Evolutionary conservation across 2,113 vertebrate species (phyloP), one percentile per base, ranked within the genome.

Genomic region (Silurus glanis): DNA sequence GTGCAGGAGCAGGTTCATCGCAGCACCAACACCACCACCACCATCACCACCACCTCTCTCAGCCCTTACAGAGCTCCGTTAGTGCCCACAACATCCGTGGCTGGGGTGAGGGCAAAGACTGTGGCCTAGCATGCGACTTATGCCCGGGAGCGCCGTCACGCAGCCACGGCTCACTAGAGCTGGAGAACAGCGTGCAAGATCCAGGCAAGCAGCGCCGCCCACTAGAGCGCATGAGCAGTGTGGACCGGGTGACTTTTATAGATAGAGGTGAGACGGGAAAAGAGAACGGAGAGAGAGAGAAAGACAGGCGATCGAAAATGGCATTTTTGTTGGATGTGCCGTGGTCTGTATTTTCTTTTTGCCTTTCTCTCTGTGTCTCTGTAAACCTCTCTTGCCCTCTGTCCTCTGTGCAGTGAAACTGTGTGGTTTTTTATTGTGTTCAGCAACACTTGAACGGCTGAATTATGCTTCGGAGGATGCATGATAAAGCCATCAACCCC

Each of bases 141-240:
- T 97, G 97, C 87, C 76, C 93, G n/a, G 93, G 94, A 7, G 93
- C 94, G 78, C 94, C 95, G 0, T 94, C 94, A 0, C 93, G 96
- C 59, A 96, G 97, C 72, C 97, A 97, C 75, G 96, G 94, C 13
- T 96, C 96, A 17, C 94, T 98, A 78, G 97, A 97, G 87, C 92
- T 97, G 91, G 98, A 99, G 84, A 97, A 96, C 85, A 87, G 93
- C 3, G 92, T 94, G 0, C 93, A 95, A 91, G 95, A 95, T 82
- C 90, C 94, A 95, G 94, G 95, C 93, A 95, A 95, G 85, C 96
- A 95, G 91, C 95, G 94, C 90, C 96, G 96, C 92, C 96, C 96
- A 92, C 96, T 98, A 94, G 97, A 96, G 94, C 94, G 97, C 94
- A 97, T 98, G 97, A 96, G 96, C 90, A 99, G 98, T 74, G 95